Conservation (phyloP, 1,140 invertebrate genomes). For the Eriocheir sinensis region DNA sequence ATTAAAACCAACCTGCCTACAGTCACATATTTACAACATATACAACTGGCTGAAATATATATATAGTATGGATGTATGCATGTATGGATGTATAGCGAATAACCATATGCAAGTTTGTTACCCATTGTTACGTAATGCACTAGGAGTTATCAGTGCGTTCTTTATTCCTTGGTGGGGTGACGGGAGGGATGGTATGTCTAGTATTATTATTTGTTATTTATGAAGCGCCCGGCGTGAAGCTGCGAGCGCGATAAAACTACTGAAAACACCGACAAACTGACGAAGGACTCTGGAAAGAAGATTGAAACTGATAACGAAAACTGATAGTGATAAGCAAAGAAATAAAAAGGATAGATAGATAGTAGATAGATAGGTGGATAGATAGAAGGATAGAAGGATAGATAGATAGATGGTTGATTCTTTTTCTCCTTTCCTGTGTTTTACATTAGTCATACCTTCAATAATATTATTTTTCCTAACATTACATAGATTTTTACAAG, state of each 20-base stretch:
- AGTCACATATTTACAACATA: conserved; percentile 8
- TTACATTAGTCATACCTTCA: background rate
- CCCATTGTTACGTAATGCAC: background rate
- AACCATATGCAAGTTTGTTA: background rate
- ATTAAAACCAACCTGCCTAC: background rate
- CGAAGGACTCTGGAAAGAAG: background rate
- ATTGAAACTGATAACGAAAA: background rate
- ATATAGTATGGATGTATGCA: conserved; percentile 6
- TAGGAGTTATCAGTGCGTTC: background rate
- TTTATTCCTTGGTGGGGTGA: background rate
- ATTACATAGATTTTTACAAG: background rate
- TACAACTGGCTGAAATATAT: conserved; percentile 25
- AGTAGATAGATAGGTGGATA: background rate
- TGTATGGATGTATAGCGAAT: background rate
- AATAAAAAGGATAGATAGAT: background rate
- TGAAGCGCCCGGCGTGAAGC: background rate
- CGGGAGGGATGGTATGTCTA: background rate
- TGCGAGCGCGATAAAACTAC: background rate
- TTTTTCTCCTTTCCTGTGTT: background rate
- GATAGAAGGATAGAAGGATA: background rate
- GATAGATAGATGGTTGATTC: background rate
- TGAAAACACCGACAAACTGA: background rate
- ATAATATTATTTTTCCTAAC: too few species aligned
- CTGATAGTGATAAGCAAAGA: background rate
- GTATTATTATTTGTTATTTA: too few species aligned